Conservation (phyloP, 2,888 invertebrate genomes). For the Epinotia brunnichana region DNA sequence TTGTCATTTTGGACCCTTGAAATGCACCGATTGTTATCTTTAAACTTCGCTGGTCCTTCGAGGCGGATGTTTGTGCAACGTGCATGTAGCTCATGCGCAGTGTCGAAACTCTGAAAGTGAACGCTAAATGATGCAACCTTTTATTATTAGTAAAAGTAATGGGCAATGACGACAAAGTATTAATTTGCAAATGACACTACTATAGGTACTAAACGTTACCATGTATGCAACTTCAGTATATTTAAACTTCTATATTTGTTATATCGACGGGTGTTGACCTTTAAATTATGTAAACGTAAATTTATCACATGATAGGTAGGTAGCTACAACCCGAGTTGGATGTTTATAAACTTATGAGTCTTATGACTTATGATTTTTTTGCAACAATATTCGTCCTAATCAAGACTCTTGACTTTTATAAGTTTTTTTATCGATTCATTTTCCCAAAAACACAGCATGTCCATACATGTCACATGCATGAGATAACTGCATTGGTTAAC, state of each 20-base stretch:
- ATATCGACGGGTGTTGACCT: background rate
- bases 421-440: background rate
- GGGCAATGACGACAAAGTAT: constrained; percentile 62
- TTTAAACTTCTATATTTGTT: background rate
- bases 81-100: constrained; percentile 76
- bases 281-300: background rate
- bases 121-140: constrained; percentile 73
- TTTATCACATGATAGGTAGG: background rate
- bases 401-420: too few relatives aligned
- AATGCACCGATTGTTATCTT: constrained; percentile 56
- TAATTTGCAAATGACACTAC: constrained; percentile 55
- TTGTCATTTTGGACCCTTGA: constrained; percentile 47
- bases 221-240: constrained; percentile 44
- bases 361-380: too few relatives aligned
- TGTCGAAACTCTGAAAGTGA: constrained; percentile 79
- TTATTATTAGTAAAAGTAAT: constrained; percentile 68
- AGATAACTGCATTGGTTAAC: constrained; percentile 15
- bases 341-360: constrained; percentile 1
- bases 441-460: background rate
- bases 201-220: constrained; percentile 28
- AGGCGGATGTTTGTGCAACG: constrained; percentile 78
- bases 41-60: constrained; percentile 56
- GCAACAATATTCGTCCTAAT: background rate
- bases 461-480: too few relatives aligned
- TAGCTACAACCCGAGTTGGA: too few relatives aligned